A percentile compares a stretch with the other conserved stretches of the same genome.
These are phyloP conservation scores for Drosophila kikkawai DNA, from an alignment of 1,140 invertebrate genomes.

Conservation along the genomic window DNA sequence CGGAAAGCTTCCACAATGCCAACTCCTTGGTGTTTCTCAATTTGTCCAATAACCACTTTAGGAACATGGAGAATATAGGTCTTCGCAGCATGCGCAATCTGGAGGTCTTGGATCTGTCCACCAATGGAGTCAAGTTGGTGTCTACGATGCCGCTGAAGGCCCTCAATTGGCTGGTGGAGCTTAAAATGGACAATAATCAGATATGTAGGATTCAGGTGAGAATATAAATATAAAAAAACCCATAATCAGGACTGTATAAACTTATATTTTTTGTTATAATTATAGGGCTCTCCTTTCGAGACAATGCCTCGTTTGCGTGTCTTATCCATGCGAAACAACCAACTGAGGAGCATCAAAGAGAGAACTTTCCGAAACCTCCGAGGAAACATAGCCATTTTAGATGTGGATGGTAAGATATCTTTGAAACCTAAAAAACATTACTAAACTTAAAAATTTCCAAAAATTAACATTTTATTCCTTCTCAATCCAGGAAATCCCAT, in stretches of 20 bases:
- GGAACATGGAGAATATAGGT: constrained; percentile 90
- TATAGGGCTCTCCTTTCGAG: constrained; percentile 89
- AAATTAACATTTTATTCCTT: not conserved
- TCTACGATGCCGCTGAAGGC: constrained; percentile 87
- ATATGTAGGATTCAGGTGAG: constrained; percentile 88
- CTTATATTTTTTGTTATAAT: not conserved
- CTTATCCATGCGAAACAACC: constrained; percentile 92
- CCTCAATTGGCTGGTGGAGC: constrained; percentile 93
- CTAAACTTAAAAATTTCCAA: too few relatives aligned
- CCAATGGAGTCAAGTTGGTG: constrained; percentile 91
- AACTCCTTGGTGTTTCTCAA: constrained; percentile 93
- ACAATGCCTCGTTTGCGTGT: constrained; percentile 92
- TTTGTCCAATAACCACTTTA: constrained; percentile 91
- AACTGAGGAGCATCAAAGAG: constrained; percentile 90
- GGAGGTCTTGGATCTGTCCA: constrained; percentile 92
- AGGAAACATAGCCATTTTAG: constrained; percentile 92
- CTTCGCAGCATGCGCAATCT: constrained; percentile 89
- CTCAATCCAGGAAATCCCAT: constrained; percentile 90
- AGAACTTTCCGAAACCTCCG: constrained; percentile 90
- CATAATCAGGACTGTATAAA: too few relatives aligned
- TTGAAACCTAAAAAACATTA: not conserved
- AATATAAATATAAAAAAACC: too few relatives aligned
- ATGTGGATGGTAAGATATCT: constrained; percentile 91
- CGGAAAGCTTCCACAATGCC: constrained; percentile 91
- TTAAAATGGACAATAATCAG: constrained; percentile 92